Evolutionary conservation across 2,888 invertebrate genomes (phyloP), one percentile per base, ranked within the genome.

Genomic region (Thera obeliscata): DNA sequence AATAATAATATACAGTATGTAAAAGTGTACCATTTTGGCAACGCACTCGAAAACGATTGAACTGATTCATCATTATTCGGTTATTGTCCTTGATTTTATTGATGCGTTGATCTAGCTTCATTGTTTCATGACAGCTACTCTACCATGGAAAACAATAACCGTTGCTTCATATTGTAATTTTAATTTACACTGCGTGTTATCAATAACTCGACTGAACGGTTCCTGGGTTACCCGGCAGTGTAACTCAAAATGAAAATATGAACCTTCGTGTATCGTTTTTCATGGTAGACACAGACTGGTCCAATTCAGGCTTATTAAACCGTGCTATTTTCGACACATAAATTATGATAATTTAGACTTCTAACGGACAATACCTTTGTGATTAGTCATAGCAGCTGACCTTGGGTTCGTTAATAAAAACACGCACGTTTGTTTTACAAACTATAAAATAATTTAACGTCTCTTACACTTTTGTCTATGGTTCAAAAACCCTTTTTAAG

Each of bases 61-160:
- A 65, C 46, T 63, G 59, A 66, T 64, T 66, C 50, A 68, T 46
- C 2, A 46, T 46, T 46, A 46, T 57, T 60, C 66, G 67, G 73
- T 56, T 67, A 69, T 61, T 66, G 71, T 64, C 71, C 71, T 69
- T 73, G 71, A 73, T 69, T 67, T 58, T 64, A 66, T 69, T 66
- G 67, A 52, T 38, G 58, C 12, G 48, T 55, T 56, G 56, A 56
- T 64, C 52, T 58, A 66, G 59, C 67, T 56, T 61, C 54, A 67
- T 69, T 64, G 68, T 67, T 61, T 43, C 59, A 67, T 56, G 49
- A 49, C 49, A 69, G 56, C 69, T 4, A 41, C 41, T 41, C 5
- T 41, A 41, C 41, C 6, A 1, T 41, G 41, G 2, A 41, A 41
- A 41, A 41, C 41, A 41, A 41, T 22, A 22, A 22, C 22, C 22